Evolutionary conservation across 2,888 invertebrate genomes (phyloP), one percentile per base, ranked within the genome.

Genomic region (Hemistola chrysoprasaria): DNA sequence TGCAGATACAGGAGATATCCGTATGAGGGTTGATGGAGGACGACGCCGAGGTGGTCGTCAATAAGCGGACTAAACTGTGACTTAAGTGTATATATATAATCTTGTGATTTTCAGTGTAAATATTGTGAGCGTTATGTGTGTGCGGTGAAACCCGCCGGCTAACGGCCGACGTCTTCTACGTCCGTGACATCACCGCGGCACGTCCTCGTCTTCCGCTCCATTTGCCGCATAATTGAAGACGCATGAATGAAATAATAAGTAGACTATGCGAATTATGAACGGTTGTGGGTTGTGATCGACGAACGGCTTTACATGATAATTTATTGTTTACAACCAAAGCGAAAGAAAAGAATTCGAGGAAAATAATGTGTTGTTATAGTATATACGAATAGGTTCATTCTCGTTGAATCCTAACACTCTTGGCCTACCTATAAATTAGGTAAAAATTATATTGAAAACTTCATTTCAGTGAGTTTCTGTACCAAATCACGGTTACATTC

Each of bases 1-100:
- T 97, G 65, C 96, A 96, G 88, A 97, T 97, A 77, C 96, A 96
- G 82, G 96, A 97, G 82, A 97, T 97, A 88, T 96, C 96, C 47
- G 96, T 96, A 88, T 96, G 92, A 93, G 88, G 77, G 69, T 86
- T 80, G 56, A 75, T 83, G 44, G 78, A 81, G 33, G 32, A 23
- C 62, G 66, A 74, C 62, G 59, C 74, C 37, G 85, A 82, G 65
- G 71, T 87, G 42, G 83, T 88, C 52, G 77, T 86, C 48, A 87
- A 85, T 46, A 79, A 85, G 70, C 69, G 85, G 69, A 88, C 86
- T 62, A 78, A 86, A 56, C 80, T 87, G 73, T 88, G 76, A 83
- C 16, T 2, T 70, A 66, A 43, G 34, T 16, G 16, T 16, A 16
- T 3, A 16, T 16, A 16, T 3, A 16, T 16, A 16, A 4, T 3